These are phyloP conservation scores for Pyrgilauda ruficollis DNA, from an alignment of 2,113 vertebrate species.

Conservation along the genomic window DNA sequence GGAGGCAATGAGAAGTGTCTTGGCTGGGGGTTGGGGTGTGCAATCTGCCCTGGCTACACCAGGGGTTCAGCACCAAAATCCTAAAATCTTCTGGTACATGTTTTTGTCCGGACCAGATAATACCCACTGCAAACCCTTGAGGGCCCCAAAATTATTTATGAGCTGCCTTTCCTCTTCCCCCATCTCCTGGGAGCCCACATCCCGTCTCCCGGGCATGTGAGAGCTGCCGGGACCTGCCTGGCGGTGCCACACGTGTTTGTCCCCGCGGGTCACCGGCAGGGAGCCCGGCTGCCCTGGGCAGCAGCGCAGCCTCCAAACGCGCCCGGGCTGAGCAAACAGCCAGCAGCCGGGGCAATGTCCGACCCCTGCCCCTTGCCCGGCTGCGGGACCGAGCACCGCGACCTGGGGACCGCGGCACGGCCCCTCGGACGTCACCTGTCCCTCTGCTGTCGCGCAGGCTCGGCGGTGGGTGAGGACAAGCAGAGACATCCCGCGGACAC, in stretches of 20 bases:
- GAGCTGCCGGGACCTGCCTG: not conserved
- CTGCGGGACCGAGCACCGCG: rapidly evolving
- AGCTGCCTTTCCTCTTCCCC: not conserved
- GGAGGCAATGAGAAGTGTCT: not conserved
- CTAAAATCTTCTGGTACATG: rapidly evolving
- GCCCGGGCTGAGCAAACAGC: not conserved
- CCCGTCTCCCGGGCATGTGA: rapidly evolving
- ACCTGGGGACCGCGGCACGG: not conserved
- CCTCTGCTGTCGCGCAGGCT: not conserved
- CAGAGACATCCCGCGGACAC: not conserved
- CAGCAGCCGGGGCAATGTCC: not conserved
- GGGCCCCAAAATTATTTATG: not conserved
- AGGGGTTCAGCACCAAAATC: not conserved
- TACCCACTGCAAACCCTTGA: not conserved
- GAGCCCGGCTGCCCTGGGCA: rapidly evolving
- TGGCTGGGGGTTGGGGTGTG: not conserved
- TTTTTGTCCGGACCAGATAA: rapidly evolving
- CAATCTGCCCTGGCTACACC: not conserved
- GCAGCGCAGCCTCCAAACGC: rapidly evolving
- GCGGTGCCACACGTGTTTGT: not conserved
- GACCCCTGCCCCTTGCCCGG: not conserved
- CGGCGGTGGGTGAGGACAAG: rapidly evolving
- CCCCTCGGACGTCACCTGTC: not conserved
- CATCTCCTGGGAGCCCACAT: not conserved
- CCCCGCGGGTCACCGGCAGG: not conserved